phyloP scores from a whole-genome alignment of 2,113 vertebrate genomes.

The Lynx canadensis region DNA sequence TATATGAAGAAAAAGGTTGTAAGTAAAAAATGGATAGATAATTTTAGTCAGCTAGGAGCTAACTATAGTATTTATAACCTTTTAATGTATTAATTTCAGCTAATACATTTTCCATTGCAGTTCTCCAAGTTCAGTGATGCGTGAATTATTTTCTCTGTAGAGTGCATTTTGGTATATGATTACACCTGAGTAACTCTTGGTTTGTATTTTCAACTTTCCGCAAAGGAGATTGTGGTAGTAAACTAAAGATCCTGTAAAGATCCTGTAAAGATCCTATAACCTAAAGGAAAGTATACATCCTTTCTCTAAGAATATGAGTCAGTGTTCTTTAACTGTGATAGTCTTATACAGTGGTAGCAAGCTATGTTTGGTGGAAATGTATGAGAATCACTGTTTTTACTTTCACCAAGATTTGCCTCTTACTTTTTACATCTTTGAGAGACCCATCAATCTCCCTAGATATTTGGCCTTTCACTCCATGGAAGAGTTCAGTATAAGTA shows the following conservation, averaged over 20 bases:
- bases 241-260: background rate
- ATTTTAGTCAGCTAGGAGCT: background rate
- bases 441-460: background rate
- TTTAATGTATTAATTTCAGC: background rate
- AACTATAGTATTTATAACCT: background rate
- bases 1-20: background rate
- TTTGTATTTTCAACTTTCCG: conserved; percentile 21
- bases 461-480: background rate
- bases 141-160: conserved; percentile 4
- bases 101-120: background rate
- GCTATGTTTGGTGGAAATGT: background rate
- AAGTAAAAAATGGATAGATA: background rate
- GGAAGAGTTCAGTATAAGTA: background rate
- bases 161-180: conserved; percentile 37
- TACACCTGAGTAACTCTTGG: background rate
- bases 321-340: background rate
- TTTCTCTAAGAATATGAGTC: background rate
- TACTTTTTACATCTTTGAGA: background rate
- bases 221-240: conserved; percentile 16
- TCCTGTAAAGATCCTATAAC: background rate
- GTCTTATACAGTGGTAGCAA: background rate
- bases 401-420: background rate
- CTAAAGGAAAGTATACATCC: background rate
- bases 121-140: background rate
- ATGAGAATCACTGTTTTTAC: background rate